These are phyloP conservation scores for Hypanus sabinus DNA, from an alignment of 2,113 vertebrate species.

Conservation along the genomic window DNA sequence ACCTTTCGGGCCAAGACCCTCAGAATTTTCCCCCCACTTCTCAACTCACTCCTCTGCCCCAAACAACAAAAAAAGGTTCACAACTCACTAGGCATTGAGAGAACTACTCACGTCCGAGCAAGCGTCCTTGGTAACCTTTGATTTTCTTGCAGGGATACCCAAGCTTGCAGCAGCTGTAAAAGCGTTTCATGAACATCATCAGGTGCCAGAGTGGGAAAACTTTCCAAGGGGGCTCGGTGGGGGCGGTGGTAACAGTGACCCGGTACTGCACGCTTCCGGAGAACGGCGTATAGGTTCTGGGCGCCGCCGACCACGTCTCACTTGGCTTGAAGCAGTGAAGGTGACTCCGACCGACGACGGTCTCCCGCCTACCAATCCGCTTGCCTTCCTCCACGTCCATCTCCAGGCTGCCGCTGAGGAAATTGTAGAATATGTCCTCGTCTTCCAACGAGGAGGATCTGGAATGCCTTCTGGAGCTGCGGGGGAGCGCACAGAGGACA, in stretches of 20 bases:
- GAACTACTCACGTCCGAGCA: slow-evolving; percentile 1
- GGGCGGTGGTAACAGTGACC: slow-evolving; percentile 13
- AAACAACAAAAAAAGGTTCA: too few species aligned
- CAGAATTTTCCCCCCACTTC: too few species aligned
- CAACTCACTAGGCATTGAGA: neutral
- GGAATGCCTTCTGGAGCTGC: too few species aligned
- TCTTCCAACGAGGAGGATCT: neutral
- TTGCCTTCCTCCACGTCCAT: neutral
- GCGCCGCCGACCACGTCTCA: neutral
- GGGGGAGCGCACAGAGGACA: neutral
- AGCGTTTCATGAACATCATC: slow-evolving; percentile 15
- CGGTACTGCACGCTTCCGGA: neutral
- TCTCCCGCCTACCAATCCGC: slow-evolving; percentile 14
- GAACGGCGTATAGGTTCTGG: too few species aligned
- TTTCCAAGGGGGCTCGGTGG: slow-evolving; percentile 12
- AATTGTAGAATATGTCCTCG: neutral
- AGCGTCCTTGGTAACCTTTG: slow-evolving; percentile 6
- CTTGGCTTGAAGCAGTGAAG: neutral
- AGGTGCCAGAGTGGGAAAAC: slow-evolving; percentile 32
- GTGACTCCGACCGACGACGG: neutral
- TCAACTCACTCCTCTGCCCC: too few species aligned
- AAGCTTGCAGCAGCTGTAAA: slow-evolving; percentile 21
- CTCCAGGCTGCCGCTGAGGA: neutral
- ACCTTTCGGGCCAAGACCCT: too few species aligned
- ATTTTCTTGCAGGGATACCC: neutral